phyloP scores from a whole-genome alignment of 2,113 vertebrate species.

The Hemibagrus wyckioides region DNA sequence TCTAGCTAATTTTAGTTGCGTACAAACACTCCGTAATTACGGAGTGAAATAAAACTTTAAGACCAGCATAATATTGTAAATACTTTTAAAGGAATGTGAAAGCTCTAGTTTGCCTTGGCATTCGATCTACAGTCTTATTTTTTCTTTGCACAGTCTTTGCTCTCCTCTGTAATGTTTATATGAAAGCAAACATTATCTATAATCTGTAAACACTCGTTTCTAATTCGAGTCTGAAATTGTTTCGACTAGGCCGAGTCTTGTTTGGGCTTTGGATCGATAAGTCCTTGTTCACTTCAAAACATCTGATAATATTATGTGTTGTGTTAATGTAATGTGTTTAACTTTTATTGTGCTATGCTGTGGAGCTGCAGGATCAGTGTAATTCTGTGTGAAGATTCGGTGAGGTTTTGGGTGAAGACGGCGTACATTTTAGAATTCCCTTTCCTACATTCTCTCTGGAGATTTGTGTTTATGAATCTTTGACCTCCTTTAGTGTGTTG shows the following conservation, averaged over 20 bases:
- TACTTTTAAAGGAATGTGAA: background rate
- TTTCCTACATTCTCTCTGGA: background rate
- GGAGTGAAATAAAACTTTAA: background rate
- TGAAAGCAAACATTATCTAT: slow-evolving; percentile 9
- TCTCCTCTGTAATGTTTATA: slow-evolving; percentile 19
- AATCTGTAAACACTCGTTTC: slow-evolving; percentile 3
- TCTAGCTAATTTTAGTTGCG: background rate
- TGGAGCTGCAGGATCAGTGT: background rate
- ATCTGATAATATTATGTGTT: slow-evolving; percentile 5
- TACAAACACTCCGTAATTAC: no score
- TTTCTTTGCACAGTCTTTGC: background rate
- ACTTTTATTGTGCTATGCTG: background rate
- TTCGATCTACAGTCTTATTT: background rate
- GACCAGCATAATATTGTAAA: no score
- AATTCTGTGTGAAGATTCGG: background rate
- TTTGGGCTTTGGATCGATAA: slow-evolving; percentile 42
- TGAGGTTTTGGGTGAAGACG: background rate
- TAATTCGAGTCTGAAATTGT: background rate
- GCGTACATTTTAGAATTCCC: background rate
- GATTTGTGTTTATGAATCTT: slow-evolving; percentile 16
- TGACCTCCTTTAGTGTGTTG: slow-evolving; percentile 18
- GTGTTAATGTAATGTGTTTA: slow-evolving; percentile 6
- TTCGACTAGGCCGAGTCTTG: slow-evolving; percentile 26
- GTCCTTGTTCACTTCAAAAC: slow-evolving; percentile 12
- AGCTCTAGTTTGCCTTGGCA: no score